phyloP scores from a whole-genome alignment of 2,113 vertebrate genomes.

The Collichthys lucidus region DNA sequence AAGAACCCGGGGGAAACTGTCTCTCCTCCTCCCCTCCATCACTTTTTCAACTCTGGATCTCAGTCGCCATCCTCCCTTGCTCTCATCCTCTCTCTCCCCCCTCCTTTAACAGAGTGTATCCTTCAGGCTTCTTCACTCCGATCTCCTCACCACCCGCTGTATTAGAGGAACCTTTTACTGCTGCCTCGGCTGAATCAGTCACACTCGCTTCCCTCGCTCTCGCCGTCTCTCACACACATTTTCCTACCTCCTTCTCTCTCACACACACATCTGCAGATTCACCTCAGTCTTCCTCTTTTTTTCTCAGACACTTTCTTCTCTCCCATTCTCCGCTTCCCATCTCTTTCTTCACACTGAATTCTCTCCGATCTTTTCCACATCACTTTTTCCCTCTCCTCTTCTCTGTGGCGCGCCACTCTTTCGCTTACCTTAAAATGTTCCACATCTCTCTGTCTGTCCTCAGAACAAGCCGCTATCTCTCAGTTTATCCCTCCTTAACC shows the following conservation, averaged over 20 bases:
- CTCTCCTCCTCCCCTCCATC: slow-evolving; percentile 34
- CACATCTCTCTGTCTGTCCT: slow-evolving; percentile 51
- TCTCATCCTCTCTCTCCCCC: slow-evolving; percentile 44
- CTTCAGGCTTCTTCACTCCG: slow-evolving; percentile 68
- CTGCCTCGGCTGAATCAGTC: slow-evolving; percentile 73
- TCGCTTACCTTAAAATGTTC: slow-evolving; percentile 49
- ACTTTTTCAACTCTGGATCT: slow-evolving; percentile 62
- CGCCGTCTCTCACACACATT: slow-evolving; percentile 32
- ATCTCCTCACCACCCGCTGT: slow-evolving; percentile 69
- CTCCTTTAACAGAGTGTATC: slow-evolving; percentile 68
- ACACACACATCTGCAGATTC: slow-evolving; percentile 25
- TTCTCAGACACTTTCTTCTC: slow-evolving; percentile 51
- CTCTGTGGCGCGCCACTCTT: slow-evolving; percentile 29
- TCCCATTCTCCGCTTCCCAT: slow-evolving; percentile 40
- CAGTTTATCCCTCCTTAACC: slow-evolving; percentile 72
- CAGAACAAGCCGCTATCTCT: slow-evolving; percentile 60
- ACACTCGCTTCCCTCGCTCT: slow-evolving; percentile 62
- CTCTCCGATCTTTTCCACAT: slow-evolving; percentile 61
- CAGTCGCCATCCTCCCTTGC: slow-evolving; percentile 15
- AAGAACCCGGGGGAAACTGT: slow-evolving; percentile 49
- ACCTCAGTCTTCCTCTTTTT: slow-evolving; percentile 46
- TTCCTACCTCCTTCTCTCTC: slow-evolving; percentile 11
- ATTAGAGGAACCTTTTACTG: slow-evolving; percentile 76
- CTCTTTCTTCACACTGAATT: slow-evolving; percentile 60
- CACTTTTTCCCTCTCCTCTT: slow-evolving; percentile 15